phyloP scores from a whole-genome alignment of 2,888 invertebrate species.

The Drepanosiphum platanoidis region DNA sequence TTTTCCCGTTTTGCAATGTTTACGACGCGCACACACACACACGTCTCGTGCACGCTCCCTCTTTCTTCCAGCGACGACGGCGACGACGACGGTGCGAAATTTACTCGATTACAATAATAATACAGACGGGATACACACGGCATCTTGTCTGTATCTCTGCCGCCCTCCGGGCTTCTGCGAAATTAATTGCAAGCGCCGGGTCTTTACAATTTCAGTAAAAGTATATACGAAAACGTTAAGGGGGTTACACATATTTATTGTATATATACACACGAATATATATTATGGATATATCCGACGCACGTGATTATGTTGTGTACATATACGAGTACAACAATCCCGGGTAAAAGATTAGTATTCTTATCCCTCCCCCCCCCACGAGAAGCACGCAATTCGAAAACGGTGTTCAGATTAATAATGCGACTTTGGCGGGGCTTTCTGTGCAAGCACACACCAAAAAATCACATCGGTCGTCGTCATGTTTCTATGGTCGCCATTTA shows the following conservation, averaged over 20 bases:
- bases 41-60: not conserved
- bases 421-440: too few species aligned
- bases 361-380: too few species aligned
- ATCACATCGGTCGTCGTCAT: too few species aligned
- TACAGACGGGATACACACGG: not conserved
- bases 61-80: not conserved
- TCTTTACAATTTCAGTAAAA: not conserved
- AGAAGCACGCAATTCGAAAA: too few species aligned
- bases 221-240: too few species aligned
- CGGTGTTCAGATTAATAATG: too few species aligned
- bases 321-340: not conserved
- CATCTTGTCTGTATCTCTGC: not conserved
- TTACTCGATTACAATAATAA: not conserved
- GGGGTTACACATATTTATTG: not conserved
- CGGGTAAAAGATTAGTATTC: not conserved
- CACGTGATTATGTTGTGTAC: too few species aligned
- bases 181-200: not conserved
- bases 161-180: not conserved
- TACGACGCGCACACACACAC: constrained; percentile 7
- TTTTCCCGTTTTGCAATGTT: constrained; percentile 22
- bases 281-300: too few species aligned
- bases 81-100: not conserved
- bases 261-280: too few species aligned
- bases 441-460: too few species aligned
- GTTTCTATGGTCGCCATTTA: too few species aligned